Evolutionary conservation across 2,888 invertebrate species (phyloP), one percentile per base, ranked within the genome.

Genomic region (Drosophila meridiana): DNA sequence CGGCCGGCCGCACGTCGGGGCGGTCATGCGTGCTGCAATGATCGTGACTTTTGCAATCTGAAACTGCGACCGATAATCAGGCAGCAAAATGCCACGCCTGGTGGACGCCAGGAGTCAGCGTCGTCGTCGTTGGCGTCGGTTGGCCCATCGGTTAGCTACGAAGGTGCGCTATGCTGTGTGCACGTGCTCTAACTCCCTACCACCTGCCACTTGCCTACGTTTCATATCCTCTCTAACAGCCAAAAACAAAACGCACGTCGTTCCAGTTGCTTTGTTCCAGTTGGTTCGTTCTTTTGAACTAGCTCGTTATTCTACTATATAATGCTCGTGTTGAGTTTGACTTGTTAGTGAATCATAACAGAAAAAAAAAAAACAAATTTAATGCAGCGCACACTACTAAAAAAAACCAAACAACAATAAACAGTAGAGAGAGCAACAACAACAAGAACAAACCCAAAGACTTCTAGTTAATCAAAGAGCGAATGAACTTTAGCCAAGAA

Each of bases 41-140:
- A 91, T 83, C 92, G 83, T 80, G 92, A 93, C 81, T 91, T 92
- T 65, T 93, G 93, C 80, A 93, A 93, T 89, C 92, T 91, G 80
- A 90, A 94, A 78, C 91, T 94, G 89, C 93, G 91, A 72, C 94
- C 94, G 42, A 74, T 77, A 58, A 91, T 92, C 76, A 91, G 89
- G 76, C 89, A 91, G 76, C 92, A 92, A 80, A 73, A 89, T 34
- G 36, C 43, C 32, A 34, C 65, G 26, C 45, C 69, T n/a, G 76
- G 55, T 65, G 63, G 56, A 47, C 64, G 64, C 36, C 81, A 55
- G 55, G 40, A 53, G 28, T 34, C 60, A 30, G 36, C 50, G 30
- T 50, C 59, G 30, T 32, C 58, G 20, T 55, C 50, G 30, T 50
- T 57, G 30, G 34, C 58, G 20, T 55, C 63, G 28, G 36, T 62